Base-by-base conservation (phyloP, 1,140 invertebrate species). In the Heliconius congener region DNA sequence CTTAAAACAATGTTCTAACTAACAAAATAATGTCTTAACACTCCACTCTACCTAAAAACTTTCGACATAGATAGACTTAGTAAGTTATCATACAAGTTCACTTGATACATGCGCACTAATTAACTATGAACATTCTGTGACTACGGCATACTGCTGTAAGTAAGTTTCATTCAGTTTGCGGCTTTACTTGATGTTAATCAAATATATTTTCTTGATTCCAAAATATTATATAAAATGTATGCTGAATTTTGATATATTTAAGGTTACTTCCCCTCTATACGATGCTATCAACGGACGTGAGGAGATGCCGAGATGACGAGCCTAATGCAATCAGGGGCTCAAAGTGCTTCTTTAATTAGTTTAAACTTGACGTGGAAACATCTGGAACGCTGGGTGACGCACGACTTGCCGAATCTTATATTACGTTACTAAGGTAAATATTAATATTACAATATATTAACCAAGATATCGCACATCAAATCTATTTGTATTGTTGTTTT, bases 341-440 rank as follows among this genome's bases (percentile, higher is more conserved):
- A 87, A 87, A 87, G 86, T 85, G 86, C 82, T 75, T 71, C 79
- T 83, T 79, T 89, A 89, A 89, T 89, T 87, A 87, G 82, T 84
- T 89, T 86, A 87, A 66, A 16, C 60, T 27, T 66, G 30, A 66
- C 79, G 77, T 77, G 16, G 39, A 66, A 66, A n/a, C 71, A 74
- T 18, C 77, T 73, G 70, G 37, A 23, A 30, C 34, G 74, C 23
- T 30, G 37, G 27, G 27, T 30, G 57, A 57, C 57, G n/a, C 37
- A 66, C 19, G 57, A 34, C 37, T 42, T 66, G 13, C 11, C 87
- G 23, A 66, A 66, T 66, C 4, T 66, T 66, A 66, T 27, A 30
- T 46, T 13, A 46, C 30, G 11, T 23, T 23, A 57, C 3, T n/a
- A 23, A 57, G 8, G n/a, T 57, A 57, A n/a, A 57, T 11, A 19